Base-by-base conservation (phyloP, 2,888 invertebrate species). In the Pachliopta kotzebuea region DNA sequence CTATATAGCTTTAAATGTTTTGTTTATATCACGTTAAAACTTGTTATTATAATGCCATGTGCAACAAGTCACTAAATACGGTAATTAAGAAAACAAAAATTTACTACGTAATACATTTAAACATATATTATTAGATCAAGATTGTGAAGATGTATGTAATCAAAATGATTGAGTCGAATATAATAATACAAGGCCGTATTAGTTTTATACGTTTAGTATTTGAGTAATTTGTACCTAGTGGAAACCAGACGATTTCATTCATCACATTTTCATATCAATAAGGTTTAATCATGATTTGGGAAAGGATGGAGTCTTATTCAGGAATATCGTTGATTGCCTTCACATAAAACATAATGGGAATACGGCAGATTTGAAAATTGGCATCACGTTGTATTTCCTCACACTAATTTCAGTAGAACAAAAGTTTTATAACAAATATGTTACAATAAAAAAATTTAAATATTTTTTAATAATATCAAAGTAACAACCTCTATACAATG, bases 261-360 rank as follows among this genome's bases (percentile, higher is more conserved):
- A 66, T 71, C 63, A 70, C 53, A 77, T 77, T 79, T 79, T 76
- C 76, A 74, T 76, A 75, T 78, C 74, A 79, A 81, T 80, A 74
- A 70, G 72, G 69, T 73, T 75, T 80, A 77, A 80, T 80, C 73
- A 79, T 66, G 69, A 60, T 55, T 68, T 64, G 68, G 71, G 72
- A 72, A 71, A 71, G 67, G 62, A 67, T 31, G 26, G 67, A 69
- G 67, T 65, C 69, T 70, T 73, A 75, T 80, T 80, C 75, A 80
- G 58, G 70, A 67, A 69, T 71, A 76, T 76, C 77, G 74, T 75
- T 71, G 56, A 50, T 53, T 62, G 58, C 29, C 59, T 45, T 60
- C 50, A 29, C 50, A 8, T 54, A 65, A 23, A 17, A 54, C 21
- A 31, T 57, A 62, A 64, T 63, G 49, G 31, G 56, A 61, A 23